These are phyloP conservation scores for Pogoniulus pusillus DNA, from an alignment of 2,797 vertebrate species.

Conservation along the genomic window DNA sequence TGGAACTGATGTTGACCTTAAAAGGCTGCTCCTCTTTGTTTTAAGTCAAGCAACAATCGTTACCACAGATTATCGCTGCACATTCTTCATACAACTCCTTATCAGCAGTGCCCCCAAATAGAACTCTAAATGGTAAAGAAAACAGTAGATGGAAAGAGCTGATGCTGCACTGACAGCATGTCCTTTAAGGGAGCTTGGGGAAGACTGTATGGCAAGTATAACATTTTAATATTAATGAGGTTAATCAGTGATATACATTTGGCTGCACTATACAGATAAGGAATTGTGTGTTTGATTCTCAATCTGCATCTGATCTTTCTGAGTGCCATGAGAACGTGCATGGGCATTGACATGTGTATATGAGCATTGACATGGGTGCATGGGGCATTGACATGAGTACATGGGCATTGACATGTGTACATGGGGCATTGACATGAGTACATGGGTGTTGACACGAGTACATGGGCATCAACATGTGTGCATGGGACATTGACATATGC, in stretches of 20 bases:
- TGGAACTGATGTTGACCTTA: conserved; percentile 32
- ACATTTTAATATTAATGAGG: background rate
- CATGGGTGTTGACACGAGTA: too few species aligned
- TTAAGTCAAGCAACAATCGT: background rate
- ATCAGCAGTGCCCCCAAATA: conserved; percentile 10
- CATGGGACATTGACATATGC: too few species aligned
- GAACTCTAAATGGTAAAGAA: conserved; percentile 10
- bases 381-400: background rate
- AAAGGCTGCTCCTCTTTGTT: conserved; percentile 43
- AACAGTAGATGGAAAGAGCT: background rate
- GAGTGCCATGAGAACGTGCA: background rate
- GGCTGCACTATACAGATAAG: background rate
- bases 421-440: too few species aligned
- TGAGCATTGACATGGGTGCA: background rate
- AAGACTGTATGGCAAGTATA: background rate
- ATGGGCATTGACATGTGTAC: too few species aligned
- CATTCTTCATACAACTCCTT: background rate
- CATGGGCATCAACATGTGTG: too few species aligned
- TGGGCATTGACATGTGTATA: background rate
- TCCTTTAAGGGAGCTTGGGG: background rate
- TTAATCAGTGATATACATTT: background rate
- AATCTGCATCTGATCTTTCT: background rate
- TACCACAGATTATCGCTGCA: conserved; percentile 1
- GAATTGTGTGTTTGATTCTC: background rate
- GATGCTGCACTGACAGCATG: background rate